phyloP scores from a whole-genome alignment of 2,888 invertebrate species.

The Congeria kusceri region DNA sequence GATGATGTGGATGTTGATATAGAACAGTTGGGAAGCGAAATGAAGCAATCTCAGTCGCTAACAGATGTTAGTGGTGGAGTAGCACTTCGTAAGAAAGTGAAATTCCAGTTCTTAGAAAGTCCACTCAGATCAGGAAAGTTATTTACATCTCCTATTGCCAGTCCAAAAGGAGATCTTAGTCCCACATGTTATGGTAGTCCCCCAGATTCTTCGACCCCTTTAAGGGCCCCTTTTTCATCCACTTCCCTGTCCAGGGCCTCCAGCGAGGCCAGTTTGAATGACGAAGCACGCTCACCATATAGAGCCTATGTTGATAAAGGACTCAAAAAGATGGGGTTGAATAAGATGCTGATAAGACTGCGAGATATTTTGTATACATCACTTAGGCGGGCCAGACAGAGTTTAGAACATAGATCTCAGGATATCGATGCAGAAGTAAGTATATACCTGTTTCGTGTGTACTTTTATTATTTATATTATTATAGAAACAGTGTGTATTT shows the following conservation, averaged over 20 bases:
- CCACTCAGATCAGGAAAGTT: constrained; percentile 4
- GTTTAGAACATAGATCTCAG: constrained; percentile 75
- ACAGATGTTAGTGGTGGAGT: constrained; percentile 20
- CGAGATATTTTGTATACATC: constrained; percentile 86
- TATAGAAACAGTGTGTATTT: too few species aligned
- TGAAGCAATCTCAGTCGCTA: constrained; percentile 17
- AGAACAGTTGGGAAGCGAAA: constrained; percentile 10
- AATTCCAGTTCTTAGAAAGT: constrained; percentile 49
- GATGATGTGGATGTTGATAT: constrained; percentile 48
- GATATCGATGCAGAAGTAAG: constrained; percentile 19
- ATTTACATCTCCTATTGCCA: constrained; percentile 16
- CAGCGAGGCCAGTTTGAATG: constrained; percentile 81
- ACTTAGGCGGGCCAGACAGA: constrained; percentile 81
- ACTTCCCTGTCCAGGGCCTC: constrained; percentile 76
- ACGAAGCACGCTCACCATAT: constrained; percentile 79
- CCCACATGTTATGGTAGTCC: constrained; percentile 64
- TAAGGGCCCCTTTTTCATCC: constrained; percentile 52
- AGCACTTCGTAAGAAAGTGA: constrained; percentile 51
- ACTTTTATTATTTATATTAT: too few species aligned
- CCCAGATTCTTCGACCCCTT: constrained; percentile 72
- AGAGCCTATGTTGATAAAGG: constrained; percentile 94
- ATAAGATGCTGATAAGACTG: constrained; percentile 92
- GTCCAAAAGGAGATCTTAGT: constrained; percentile 68
- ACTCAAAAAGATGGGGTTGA: constrained; percentile 93
- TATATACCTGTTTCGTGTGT: too few species aligned